Conservation (phyloP, 2,888 invertebrate genomes). For the Tenthredo distinguenda region DNA sequence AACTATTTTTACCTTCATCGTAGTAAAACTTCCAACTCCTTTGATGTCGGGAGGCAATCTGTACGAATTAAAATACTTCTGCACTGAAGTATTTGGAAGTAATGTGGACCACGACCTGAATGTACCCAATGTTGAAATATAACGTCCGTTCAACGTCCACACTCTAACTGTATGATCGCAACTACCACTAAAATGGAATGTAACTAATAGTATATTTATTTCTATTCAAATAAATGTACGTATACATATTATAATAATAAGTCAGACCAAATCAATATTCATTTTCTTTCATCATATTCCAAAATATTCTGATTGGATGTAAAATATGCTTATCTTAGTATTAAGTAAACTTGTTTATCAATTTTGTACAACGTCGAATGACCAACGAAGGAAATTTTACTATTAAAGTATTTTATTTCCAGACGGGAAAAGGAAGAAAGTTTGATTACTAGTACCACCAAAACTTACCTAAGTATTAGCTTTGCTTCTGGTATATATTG, state of each 20-base stretch:
- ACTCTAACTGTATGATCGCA: slow-evolving; percentile 87
- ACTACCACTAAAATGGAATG: slow-evolving; percentile 80
- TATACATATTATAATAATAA: background rate
- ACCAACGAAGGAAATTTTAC: slow-evolving; percentile 10
- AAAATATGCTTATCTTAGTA: slow-evolving; percentile 5
- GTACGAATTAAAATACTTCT: slow-evolving; percentile 77
- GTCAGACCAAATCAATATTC: background rate
- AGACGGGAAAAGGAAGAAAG: background rate
- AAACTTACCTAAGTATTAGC: slow-evolving; percentile 84
- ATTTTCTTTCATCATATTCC: background rate
- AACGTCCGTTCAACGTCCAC: slow-evolving; percentile 87
- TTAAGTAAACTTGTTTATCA: slow-evolving; percentile 11
- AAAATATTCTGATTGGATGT: background rate
- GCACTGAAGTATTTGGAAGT: slow-evolving; percentile 75
- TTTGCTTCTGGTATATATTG: slow-evolving; percentile 84
- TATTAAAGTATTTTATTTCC: slow-evolving; percentile 30
- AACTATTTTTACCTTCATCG: slow-evolving; percentile 83
- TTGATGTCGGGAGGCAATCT: slow-evolving; percentile 87
- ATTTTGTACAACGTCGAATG: slow-evolving; percentile 27
- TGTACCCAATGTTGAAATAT: slow-evolving; percentile 88
- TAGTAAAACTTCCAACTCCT: slow-evolving; percentile 87
- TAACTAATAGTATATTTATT: slow-evolving; percentile 11
- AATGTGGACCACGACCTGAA: slow-evolving; percentile 83
- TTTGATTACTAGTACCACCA: slow-evolving; percentile 10
- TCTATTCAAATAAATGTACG: background rate